These are phyloP conservation scores for Leptinotarsa defecta DNA, from an alignment of 1,140 invertebrate genomes.

Conservation along the genomic window DNA sequence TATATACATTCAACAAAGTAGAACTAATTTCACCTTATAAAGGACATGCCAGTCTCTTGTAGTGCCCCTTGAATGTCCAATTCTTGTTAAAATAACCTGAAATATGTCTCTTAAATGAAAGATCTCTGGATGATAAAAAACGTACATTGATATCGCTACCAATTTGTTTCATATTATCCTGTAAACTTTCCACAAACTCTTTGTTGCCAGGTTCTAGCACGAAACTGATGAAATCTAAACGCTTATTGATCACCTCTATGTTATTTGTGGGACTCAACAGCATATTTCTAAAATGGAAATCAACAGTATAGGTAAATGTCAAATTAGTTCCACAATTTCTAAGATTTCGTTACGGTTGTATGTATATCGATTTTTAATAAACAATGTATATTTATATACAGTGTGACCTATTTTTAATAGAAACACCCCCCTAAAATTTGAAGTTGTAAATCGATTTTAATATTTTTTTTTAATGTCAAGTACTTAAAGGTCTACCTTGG, in stretches of 20 bases:
- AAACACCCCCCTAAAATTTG: no score
- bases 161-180: constrained; percentile 64
- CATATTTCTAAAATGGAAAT: constrained; percentile 56
- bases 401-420: no score
- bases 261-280: constrained; percentile 67
- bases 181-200: constrained; percentile 62
- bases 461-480: no score
- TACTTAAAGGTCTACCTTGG: no score
- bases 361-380: no score
- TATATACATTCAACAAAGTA: no score
- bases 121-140: constrained; percentile 20
- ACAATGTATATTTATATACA: no score
- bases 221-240: constrained; percentile 68
- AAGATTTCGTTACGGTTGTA: no score
- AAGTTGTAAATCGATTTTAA: no score
- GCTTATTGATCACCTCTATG: constrained; percentile 59
- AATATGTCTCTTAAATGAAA: constrained; percentile 28
- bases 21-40: constrained; percentile 60
- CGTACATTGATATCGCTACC: constrained; percentile 60
- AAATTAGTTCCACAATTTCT: no score
- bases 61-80: constrained; percentile 66
- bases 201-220: constrained; percentile 62
- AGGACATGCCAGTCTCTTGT: constrained; percentile 70
- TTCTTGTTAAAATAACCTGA: constrained; percentile 63
- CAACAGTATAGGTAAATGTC: no score